These are phyloP conservation scores for Hedya salicella DNA, from an alignment of 2,888 invertebrate genomes.

Conservation along the genomic window DNA sequence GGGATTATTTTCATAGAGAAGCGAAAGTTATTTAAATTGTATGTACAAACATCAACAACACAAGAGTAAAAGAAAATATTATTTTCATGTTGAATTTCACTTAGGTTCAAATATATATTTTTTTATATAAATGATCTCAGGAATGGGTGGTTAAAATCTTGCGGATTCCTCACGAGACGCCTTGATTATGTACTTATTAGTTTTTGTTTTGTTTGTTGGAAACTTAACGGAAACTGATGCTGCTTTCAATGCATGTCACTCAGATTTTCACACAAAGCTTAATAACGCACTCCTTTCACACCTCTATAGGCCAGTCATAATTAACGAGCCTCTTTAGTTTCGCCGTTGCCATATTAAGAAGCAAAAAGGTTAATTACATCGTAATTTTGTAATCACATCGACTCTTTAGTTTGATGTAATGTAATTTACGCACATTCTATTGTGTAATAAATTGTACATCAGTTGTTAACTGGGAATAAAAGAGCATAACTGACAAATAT, in stretches of 20 bases:
- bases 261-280: constrained; percentile 18
- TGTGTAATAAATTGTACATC: constrained; percentile 1
- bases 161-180: too few species aligned
- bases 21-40: too few species aligned
- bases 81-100: too few species aligned
- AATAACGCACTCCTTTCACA: constrained; percentile 20
- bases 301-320: constrained; percentile 10
- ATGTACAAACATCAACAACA: too few species aligned
- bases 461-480: neutral
- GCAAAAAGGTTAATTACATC: constrained; percentile 32
- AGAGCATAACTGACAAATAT: neutral
- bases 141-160: too few species aligned
- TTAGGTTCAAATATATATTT: too few species aligned
- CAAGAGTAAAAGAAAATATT: too few species aligned
- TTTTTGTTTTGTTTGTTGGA: neutral
- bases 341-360: constrained; percentile 24
- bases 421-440: constrained; percentile 14
- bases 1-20: too few species aligned
- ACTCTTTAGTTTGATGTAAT: constrained; percentile 17
- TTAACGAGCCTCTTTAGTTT: constrained; percentile 21
- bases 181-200: too few species aligned
- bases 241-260: constrained; percentile 3
- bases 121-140: too few species aligned
- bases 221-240: neutral
- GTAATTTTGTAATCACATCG: constrained; percentile 31